Conservation (phyloP, 2,797 vertebrate species). For the Gymnoscopelus microlampas region DNA sequence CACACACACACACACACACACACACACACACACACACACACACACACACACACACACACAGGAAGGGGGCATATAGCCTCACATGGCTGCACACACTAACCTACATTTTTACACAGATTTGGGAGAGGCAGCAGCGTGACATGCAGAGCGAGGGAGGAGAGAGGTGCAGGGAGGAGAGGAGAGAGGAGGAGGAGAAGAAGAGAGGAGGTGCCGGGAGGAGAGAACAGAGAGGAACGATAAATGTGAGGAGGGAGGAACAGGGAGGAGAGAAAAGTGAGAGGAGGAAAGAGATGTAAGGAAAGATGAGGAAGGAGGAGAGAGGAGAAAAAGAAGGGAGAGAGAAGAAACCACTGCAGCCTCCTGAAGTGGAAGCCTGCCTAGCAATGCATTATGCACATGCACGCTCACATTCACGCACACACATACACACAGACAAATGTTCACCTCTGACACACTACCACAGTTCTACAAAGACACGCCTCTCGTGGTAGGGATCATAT, state of each 20-base stretch:
- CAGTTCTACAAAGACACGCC: slow-evolving; percentile 54
- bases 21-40: neutral
- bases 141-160: neutral
- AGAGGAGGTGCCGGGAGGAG: slow-evolving; percentile 22
- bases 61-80: slow-evolving; percentile 3
- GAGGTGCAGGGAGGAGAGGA: slow-evolving; percentile 38
- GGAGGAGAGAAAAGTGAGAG: neutral
- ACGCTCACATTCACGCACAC: neutral
- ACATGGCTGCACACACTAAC: slow-evolving; percentile 52
- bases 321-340: neutral
- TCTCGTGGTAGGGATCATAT: slow-evolving; percentile 39
- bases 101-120: slow-evolving; percentile 42
- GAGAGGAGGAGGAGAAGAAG: neutral
- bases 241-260: neutral
- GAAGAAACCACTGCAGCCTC: neutral
- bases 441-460: slow-evolving; percentile 73
- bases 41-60: neutral
- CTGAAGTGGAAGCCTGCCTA: slow-evolving; percentile 28
- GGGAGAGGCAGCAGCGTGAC: slow-evolving; percentile 33
- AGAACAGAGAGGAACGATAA: neutral
- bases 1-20: neutral
- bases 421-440: slow-evolving; percentile 11
- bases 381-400: neutral
- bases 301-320: neutral
- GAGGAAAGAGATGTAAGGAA: neutral